Evolutionary conservation across 1,140 invertebrate species (phyloP).

Genomic region (Halictus rubicundus): DNA sequence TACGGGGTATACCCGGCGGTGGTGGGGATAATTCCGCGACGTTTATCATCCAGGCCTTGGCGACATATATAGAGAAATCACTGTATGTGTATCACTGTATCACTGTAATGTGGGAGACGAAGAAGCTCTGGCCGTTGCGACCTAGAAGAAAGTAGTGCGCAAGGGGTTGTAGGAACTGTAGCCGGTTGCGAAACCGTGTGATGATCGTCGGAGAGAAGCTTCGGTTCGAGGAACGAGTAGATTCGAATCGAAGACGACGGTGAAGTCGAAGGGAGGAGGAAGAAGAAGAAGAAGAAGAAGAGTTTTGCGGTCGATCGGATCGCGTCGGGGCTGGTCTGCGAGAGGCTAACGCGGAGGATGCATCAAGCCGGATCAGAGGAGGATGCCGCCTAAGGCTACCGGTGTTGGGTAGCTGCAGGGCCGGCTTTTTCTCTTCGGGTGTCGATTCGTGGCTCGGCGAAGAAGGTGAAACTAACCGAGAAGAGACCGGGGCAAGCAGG

Average conservation of each 20-base stretch:
- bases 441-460: conserved; percentile 36
- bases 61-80: too few species aligned
- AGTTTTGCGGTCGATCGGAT: conserved; percentile 3
- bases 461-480: conserved; percentile 6
- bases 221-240: background rate
- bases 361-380: conserved; percentile 70
- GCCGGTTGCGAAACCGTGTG: too few species aligned
- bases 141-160: too few species aligned
- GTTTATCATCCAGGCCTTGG: too few species aligned
- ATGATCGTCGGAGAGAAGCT: background rate
- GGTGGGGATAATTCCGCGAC: too few species aligned
- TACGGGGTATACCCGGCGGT: too few species aligned
- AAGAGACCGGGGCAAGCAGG: background rate
- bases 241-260: conserved; percentile 1
- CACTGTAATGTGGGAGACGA: too few species aligned
- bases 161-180: too few species aligned
- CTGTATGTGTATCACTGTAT: too few species aligned
- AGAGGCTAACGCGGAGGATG: conserved; percentile 10
- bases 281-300: too few species aligned
- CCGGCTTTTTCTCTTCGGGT: conserved; percentile 48
- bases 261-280: too few species aligned
- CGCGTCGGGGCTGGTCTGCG: conserved; percentile 6
- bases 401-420: conserved; percentile 74
- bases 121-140: too few species aligned
- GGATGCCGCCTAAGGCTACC: conserved; percentile 75